phyloP scores from a whole-genome alignment of 2,888 invertebrate species.

The Lapara coniferarum region DNA sequence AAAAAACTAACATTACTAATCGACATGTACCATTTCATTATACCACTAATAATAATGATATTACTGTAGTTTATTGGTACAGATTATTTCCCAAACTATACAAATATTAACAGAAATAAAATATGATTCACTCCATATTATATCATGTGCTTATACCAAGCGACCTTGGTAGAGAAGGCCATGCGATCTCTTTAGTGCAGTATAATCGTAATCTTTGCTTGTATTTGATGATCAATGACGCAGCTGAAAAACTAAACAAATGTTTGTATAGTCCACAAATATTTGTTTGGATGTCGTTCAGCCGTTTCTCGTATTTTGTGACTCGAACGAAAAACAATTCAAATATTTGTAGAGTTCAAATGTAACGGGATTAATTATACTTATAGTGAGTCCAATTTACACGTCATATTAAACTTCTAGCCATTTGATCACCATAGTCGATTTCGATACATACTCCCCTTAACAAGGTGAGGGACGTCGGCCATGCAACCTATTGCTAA shows the following conservation, averaged over 20 bases:
- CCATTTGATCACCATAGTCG: too few relatives aligned
- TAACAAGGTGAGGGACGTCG: too few relatives aligned
- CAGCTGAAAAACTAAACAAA: background rate
- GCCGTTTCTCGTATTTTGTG: background rate
- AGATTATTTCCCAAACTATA: background rate
- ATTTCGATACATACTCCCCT: too few relatives aligned
- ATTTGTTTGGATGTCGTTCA: background rate
- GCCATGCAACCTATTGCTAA: too few relatives aligned
- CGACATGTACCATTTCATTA: too few relatives aligned
- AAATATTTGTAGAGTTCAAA: too few relatives aligned
- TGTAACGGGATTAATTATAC: too few relatives aligned
- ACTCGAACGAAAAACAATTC: background rate
- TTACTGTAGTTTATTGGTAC: background rate
- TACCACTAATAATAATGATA: too few relatives aligned
- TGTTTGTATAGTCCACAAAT: background rate
- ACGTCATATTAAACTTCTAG: too few relatives aligned
- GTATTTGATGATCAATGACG: background rate
- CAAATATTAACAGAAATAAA: background rate
- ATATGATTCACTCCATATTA: background rate
- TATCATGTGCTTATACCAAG: background rate
- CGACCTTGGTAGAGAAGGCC: background rate
- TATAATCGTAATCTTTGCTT: background rate
- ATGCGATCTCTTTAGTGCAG: slow-evolving; percentile 1
- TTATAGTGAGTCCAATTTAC: too few relatives aligned
- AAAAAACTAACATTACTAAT: too few relatives aligned